Evolutionary conservation across 23 tunicate species (phyloP).

Genomic region (Ciona savignyi): DNA sequence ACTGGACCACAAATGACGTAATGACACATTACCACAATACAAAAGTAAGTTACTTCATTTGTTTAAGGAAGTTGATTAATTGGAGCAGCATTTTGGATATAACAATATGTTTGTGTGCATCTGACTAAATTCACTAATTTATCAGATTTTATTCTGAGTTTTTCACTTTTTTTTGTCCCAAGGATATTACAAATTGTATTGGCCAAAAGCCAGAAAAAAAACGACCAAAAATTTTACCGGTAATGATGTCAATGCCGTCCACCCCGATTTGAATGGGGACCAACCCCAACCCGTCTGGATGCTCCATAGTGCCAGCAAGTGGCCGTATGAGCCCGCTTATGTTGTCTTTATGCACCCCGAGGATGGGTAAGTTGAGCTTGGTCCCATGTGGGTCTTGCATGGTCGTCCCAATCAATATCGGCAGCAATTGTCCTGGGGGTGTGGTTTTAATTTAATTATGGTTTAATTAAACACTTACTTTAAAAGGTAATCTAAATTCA

Average conservation of each 20-base stretch:
- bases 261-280: constrained; percentile 73
- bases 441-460: background rate
- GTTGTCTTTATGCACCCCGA: constrained; percentile 76
- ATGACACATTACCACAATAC: no score
- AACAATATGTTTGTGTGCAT: background rate
- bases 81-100: background rate
- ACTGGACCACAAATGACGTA: no score
- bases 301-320: constrained; percentile 85
- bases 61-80: no score
- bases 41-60: no score
- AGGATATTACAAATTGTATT: no score
- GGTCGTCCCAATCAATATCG: constrained; percentile 81
- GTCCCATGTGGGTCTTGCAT: constrained; percentile 62
- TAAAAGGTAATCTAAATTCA: background rate
- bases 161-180: no score
- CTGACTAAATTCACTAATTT: background rate
- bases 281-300: constrained; percentile 62
- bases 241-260: constrained; percentile 45
- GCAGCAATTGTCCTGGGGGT: constrained; percentile 73
- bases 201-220: background rate
- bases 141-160: background rate
- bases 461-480: background rate
- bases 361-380: constrained; percentile 49
- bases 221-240: constrained; percentile 35
- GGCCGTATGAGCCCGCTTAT: constrained; percentile 53